Evolutionary conservation across 2,888 invertebrate genomes (phyloP).

Genomic region (Lacanobia wlatinum): DNA sequence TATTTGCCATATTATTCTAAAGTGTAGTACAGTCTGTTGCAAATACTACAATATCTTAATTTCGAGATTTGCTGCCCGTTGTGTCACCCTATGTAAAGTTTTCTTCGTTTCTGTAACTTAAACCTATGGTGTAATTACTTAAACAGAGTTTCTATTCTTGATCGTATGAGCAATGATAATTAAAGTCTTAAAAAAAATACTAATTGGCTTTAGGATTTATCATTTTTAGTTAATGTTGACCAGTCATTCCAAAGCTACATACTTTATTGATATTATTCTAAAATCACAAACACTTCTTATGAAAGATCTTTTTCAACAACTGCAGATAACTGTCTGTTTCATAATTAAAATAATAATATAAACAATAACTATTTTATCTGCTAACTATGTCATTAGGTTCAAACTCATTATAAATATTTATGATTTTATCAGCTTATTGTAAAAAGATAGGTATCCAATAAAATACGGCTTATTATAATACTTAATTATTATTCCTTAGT

Average conservation of each 20-base stretch:
- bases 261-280: background rate
- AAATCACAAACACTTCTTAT: background rate
- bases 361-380: conserved; percentile 34
- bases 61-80: too few species aligned
- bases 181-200: too few species aligned
- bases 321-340: conserved; percentile 1
- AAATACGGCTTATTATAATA: conserved; percentile 21
- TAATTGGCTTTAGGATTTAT: too few species aligned
- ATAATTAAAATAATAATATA: conserved; percentile 18
- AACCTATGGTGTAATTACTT: too few species aligned
- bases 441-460: conserved; percentile 25
- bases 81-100: too few species aligned
- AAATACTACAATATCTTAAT: too few species aligned
- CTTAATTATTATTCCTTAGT: conserved; percentile 24
- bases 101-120: too few species aligned
- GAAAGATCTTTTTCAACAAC: background rate
- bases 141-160: too few species aligned
- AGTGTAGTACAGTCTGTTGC: too few species aligned
- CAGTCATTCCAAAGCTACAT: background rate
- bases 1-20: background rate
- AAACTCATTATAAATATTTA: conserved; percentile 45
- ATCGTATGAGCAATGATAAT: too few species aligned
- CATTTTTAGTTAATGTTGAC: too few species aligned
- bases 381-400: conserved; percentile 13
- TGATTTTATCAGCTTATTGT: conserved; percentile 28